Evolutionary conservation across 2,797 vertebrate species (phyloP), one percentile per base, ranked within the genome.

Genomic region (Myotis pilosus): DNA sequence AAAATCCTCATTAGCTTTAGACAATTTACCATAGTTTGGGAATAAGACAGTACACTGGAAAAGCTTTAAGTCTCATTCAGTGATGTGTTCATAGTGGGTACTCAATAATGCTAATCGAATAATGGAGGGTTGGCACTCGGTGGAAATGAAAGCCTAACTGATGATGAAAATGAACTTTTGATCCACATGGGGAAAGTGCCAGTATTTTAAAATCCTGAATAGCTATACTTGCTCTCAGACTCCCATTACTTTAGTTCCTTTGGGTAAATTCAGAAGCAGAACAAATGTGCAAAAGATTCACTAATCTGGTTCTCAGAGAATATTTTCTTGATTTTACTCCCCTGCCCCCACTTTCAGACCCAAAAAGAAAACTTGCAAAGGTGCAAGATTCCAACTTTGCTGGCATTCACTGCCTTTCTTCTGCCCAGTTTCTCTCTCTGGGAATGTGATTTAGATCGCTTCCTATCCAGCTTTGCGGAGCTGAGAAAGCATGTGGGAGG

Each of bases 341-440:
- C 12, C 36, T 47, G 36, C 12, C 9, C 4, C 51, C 85, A 69
- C 38, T 74, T 88, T 95, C 19, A 55, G 36, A 62, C 23, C 10
- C 15, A 87, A 96, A 95, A 92, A 94, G 86, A 95, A 93, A 53
- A 88, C 23, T 38, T 64, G 8, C 15, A n/a, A 87, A 91, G 47
- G 8, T n/a, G 0, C 10, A 82, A 84, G 74, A 36, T 19, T 20
- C 12, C 44, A 88, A 23, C 20, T n/a, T 82, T 47, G 12, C 17
- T 47, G 6, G 5, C 33, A 2, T 75, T 5, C 6, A 22, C 23
- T 81, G 17, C 1, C 10, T 38, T 0, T 19, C 10, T 23, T 89
- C 15, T 55, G 10, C 86, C 25, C 47, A 4, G 9, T 15, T 91
- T 69, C 49, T 92, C 51, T 91, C 36, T 44, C 69, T 41, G 13